These are phyloP conservation scores for Anas platyrhynchos DNA, from an alignment of 2,113 vertebrate species.

Conservation along the genomic window DNA sequence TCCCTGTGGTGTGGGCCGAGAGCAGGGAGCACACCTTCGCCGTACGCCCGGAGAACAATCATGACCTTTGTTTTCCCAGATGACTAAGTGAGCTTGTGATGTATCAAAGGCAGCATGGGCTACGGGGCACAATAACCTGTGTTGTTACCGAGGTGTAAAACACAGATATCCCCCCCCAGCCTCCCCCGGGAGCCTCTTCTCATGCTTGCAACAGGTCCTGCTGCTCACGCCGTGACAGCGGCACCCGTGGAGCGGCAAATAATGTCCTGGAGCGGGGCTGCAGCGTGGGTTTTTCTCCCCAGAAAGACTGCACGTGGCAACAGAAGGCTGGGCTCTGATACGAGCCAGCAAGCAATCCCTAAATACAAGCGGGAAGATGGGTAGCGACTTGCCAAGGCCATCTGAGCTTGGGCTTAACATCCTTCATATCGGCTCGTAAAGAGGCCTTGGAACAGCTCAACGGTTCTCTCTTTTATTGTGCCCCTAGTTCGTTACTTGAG, in stretches of 20 bases:
- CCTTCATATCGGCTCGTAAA: background rate
- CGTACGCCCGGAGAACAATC: background rate
- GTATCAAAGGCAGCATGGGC: background rate
- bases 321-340: background rate
- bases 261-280: background rate
- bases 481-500: background rate
- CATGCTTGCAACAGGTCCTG: background rate
- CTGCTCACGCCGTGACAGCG: background rate
- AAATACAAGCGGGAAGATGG: accelerated
- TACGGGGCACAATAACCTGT: background rate
- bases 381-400: background rate
- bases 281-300: background rate
- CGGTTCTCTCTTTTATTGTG: background rate
- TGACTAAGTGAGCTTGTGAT: background rate
- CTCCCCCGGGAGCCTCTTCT: background rate
- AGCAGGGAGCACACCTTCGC: background rate
- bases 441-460: accelerated
- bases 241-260: background rate
- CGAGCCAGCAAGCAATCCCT: background rate
- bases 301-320: background rate
- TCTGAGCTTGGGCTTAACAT: background rate
- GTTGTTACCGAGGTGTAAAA: background rate
- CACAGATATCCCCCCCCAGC: background rate
- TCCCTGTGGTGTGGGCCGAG: background rate
- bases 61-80: background rate